Evolutionary conservation across 2,797 vertebrate species (phyloP).

Genomic region (Catamblyrhynchus diadema): DNA sequence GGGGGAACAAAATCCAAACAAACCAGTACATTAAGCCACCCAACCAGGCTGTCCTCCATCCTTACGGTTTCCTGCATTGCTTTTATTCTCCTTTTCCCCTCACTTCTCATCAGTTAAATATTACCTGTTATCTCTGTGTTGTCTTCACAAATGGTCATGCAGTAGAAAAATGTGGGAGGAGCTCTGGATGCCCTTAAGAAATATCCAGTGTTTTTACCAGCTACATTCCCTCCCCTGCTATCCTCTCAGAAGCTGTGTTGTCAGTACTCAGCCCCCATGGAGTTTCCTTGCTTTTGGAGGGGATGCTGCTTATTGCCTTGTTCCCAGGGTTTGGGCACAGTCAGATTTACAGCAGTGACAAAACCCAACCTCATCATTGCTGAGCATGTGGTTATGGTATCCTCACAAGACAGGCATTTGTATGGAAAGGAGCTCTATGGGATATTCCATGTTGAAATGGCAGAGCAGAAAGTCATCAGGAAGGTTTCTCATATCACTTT

Average conservation of each 20-base stretch:
- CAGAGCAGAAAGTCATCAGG: background rate
- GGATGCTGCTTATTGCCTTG: background rate
- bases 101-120: constrained; percentile 30
- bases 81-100: constrained; percentile 3
- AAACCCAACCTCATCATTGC: background rate
- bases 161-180: constrained; percentile 46
- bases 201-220: background rate
- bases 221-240: background rate
- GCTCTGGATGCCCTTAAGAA: constrained; percentile 56
- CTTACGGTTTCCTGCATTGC: background rate
- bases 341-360: background rate
- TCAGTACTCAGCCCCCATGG: background rate
- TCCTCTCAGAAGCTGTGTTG: background rate
- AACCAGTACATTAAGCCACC: constrained; percentile 24
- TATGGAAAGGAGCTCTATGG: background rate
- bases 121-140: constrained; percentile 52
- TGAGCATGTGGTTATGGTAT: background rate
- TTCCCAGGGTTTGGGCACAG: background rate
- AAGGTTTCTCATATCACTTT: background rate
- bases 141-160: constrained; percentile 51
- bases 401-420: background rate
- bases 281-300: constrained; percentile 14
- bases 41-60: background rate
- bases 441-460: background rate
- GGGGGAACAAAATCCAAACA: background rate